Base-by-base conservation (phyloP, 2,888 invertebrate species). In the Smittia sp. region DNA sequence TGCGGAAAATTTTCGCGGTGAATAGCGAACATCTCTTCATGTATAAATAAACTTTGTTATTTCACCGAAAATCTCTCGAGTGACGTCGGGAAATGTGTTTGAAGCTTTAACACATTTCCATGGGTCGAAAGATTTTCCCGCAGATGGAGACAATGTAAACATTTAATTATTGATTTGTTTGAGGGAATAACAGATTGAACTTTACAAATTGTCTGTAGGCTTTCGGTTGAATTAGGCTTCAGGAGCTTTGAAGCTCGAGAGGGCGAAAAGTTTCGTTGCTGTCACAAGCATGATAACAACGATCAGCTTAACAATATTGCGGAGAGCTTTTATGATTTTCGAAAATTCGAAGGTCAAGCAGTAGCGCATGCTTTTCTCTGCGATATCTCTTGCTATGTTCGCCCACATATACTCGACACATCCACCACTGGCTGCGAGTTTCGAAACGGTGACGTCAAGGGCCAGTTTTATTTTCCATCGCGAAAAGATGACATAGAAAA, bases 371-470 rank as follows among this genome's bases (percentile, higher is more conserved):
- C n/a, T 46, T 3, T 7, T 2, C 52, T 46, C 32, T 32, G 9
- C n/a, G 32, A 32, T 32, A 32, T 32, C 9, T 32, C 32, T 32
- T 32, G 32, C 32, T 9, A 32, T 32, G 9, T 32, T 32, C 32
- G 32, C 32, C 32, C 32, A 32, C 32, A 32, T 32, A 32, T 6
- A 32, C 32, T 6, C 32, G 9, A 32, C 22, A 6, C 13, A 7
- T 6, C 54, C 63, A 24, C 25, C 63, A 25, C 63, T 63, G 63
- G 1, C 9, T 58, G 18, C 25, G 13, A 20, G 2, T 13, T 67
- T 67, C 67, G 67, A 67, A 67, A 39, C 38, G 2, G 13, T 69
- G 69, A 69, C 69, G 69, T 69, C 69, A 69, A 46, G 22, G n/a
- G 25, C 39, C 52, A 69, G 52, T 46, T 25, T n/a, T 69, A 20